Evolutionary conservation across 2,888 invertebrate genomes (phyloP).

Genomic region (Ophion slaviceki): DNA sequence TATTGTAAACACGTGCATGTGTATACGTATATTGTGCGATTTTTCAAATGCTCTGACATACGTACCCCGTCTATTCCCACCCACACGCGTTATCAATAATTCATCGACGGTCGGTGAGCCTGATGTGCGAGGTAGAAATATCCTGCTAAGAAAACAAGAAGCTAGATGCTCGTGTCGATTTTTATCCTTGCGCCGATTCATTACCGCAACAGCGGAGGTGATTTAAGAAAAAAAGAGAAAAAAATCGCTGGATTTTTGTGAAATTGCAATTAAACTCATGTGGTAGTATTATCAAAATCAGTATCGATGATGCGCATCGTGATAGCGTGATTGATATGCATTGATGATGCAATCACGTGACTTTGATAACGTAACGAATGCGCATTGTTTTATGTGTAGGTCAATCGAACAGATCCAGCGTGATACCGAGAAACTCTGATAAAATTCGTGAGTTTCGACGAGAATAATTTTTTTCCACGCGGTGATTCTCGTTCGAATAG

Average conservation of each 20-base stretch:
- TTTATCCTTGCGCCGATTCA: not conserved
- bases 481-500: not conserved
- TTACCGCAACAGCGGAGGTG: not conserved
- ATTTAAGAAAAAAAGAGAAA: not conserved
- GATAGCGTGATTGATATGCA: too few relatives aligned
- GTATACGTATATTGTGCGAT: too few relatives aligned
- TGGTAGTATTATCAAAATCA: too few relatives aligned
- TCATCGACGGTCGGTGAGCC: constrained; percentile 64
- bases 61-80: constrained; percentile 69
- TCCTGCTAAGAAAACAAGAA: constrained; percentile 67
- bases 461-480: not conserved
- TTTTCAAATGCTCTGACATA: constrained; percentile 8
- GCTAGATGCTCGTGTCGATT: constrained; percentile 49
- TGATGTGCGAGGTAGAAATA: constrained; percentile 46
- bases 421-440: not conserved
- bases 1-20: too few relatives aligned
- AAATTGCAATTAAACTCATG: too few relatives aligned
- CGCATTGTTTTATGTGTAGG: too few relatives aligned
- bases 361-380: too few relatives aligned
- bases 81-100: constrained; percentile 72
- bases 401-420: not conserved
- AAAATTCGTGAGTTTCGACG: not conserved
- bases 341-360: too few relatives aligned
- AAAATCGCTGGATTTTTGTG: not conserved
- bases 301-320: not conserved